These are phyloP conservation scores for Cladopsammia gracilis DNA, from an alignment of 64 coral and sea anemone species.

Conservation along the genomic window DNA sequence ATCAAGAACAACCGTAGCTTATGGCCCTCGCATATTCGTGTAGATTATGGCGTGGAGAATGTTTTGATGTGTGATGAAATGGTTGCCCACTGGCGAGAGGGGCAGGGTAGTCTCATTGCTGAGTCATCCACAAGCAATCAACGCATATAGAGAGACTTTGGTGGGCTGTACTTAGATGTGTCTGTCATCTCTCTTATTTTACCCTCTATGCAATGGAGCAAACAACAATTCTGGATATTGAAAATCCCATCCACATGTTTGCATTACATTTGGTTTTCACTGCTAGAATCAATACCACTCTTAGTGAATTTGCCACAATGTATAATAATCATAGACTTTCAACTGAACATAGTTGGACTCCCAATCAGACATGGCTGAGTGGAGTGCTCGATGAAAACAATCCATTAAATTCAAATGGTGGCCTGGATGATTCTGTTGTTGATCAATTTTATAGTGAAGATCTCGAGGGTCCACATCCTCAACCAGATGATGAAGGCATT, in stretches of 20 bases:
- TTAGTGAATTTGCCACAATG: constrained; percentile 52
- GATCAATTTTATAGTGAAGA: too few species aligned
- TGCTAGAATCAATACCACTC: constrained; percentile 57
- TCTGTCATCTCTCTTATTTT: constrained; percentile 50
- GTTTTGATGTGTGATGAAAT: constrained; percentile 59
- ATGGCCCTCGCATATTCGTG: constrained; percentile 56
- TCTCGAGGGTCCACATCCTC: too few species aligned
- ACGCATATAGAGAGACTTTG: constrained; percentile 40
- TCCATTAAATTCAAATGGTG: too few species aligned
- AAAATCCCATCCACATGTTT: constrained; percentile 70
- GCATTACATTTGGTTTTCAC: constrained; percentile 65
- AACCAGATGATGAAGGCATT: too few species aligned
- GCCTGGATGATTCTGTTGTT: too few species aligned
- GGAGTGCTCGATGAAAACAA: too few species aligned
- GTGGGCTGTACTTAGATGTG: constrained; percentile 57
- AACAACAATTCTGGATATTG: constrained; percentile 41
- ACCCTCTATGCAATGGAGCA: constrained; percentile 57
- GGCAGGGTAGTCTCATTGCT: background rate
- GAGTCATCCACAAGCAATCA: constrained; percentile 3
- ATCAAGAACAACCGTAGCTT: constrained; percentile 1
- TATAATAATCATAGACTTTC: too few species aligned
- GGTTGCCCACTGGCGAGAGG: constrained; percentile 44
- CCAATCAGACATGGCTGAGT: too few species aligned
- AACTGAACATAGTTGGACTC: too few species aligned
- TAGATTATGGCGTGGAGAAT: constrained; percentile 73